Base-by-base conservation (phyloP, 1,140 invertebrate species). In the Melitaea cinxia region DNA sequence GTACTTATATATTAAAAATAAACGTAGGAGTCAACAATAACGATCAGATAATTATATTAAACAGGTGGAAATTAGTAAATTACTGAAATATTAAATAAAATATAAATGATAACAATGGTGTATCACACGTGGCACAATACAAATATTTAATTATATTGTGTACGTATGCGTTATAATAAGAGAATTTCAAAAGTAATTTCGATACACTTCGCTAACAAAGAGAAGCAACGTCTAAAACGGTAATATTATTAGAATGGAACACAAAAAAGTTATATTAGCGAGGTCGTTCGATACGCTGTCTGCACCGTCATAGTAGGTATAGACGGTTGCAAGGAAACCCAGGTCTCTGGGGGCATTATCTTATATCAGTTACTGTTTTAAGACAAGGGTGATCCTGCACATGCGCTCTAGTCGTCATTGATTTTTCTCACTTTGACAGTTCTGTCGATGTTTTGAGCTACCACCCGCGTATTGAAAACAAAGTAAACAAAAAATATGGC, bases 401-500 rank as follows among this genome's bases (percentile, higher is more conserved):
- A 88, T 88, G 88, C 88, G 88, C 82, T 66, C 49, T 80, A 33
- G 70, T 75, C 75, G 64, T 73, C 86, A 91, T 91, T 72, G 88
- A 89, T 91, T 89, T 89, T 89, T 86, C 85, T 73, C 77, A 81
- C 65, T 89, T 89, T 91, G 88, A 91, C 88, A 91, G 86, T 86
- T 91, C 77, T 28, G 53, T 78, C 75, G 70, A 84, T 91, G 86
- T 91, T 89, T 85, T 86, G 83, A 66, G 84, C 72, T 71, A 81
- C 61, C 76, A 75, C 77, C 77, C 79, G 80, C 76, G 74, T 80
- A 79, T 70, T 45, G 49, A 61, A 65, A 73, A 78, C 72, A 80
- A 83, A 86, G 82, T 91, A 89, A 89, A 91, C 86, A 88, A 83
- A 80, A 86, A 87, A 96, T 65, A 80, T 96, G 95, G 95, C 95